Evolutionary conservation across 2,113 vertebrate species (phyloP).

Genomic region (Python bivittatus): DNA sequence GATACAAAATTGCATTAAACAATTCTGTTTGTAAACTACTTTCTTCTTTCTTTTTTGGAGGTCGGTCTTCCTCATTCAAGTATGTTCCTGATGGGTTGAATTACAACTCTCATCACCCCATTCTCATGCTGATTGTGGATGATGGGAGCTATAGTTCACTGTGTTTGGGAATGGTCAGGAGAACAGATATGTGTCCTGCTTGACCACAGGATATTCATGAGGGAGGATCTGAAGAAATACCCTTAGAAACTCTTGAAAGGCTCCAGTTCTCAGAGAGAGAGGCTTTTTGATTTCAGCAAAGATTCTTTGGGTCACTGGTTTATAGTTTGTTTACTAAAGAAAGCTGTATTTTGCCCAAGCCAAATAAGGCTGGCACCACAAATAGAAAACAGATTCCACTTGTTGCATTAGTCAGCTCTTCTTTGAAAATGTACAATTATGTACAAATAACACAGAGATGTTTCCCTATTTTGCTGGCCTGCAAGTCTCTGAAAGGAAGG

Average conservation of each 20-base stretch:
- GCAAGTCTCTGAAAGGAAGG: conserved; percentile 43
- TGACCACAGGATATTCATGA: conserved; percentile 31
- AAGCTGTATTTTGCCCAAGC: conserved; percentile 68
- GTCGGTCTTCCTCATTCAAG: background rate
- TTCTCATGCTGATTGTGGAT: background rate
- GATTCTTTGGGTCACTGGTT: conserved; percentile 66
- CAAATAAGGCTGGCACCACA: conserved; percentile 70
- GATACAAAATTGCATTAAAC: background rate
- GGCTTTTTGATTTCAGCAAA: conserved; percentile 58
- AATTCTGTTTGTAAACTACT: background rate
- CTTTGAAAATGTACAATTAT: conserved; percentile 58
- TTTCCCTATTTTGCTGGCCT: conserved; percentile 42
- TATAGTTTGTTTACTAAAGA: conserved; percentile 72
- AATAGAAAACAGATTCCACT: conserved; percentile 70
- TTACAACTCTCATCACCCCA: background rate
- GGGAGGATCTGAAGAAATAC: conserved; percentile 59
- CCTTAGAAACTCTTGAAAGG: conserved; percentile 41
- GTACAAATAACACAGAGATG: conserved; percentile 46
- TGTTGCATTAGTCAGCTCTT: conserved; percentile 66
- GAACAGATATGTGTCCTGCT: conserved; percentile 40
- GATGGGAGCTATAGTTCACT: background rate
- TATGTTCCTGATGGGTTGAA: background rate
- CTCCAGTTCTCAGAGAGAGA: conserved; percentile 31
- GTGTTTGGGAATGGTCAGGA: background rate
- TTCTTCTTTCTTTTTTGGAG: background rate